Base-by-base conservation (phyloP, 2,888 invertebrate species). In the Apamea epomidion region DNA sequence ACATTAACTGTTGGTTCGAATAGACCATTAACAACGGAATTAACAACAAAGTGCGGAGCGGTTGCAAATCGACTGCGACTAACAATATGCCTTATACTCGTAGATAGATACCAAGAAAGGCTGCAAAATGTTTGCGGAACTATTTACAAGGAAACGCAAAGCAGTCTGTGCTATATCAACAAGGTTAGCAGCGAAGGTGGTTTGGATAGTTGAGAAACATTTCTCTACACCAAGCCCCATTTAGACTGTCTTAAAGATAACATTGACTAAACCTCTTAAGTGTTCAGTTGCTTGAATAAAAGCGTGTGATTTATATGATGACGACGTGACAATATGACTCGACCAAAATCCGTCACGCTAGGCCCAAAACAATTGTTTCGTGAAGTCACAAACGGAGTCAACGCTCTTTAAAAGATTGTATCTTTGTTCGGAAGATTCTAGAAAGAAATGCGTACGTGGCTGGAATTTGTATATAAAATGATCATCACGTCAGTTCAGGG, bases 101-200 rank as follows among this genome's bases (percentile, higher is more conserved):
- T 32, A 92, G 87, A 90, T 90, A 92, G 88, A 90, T 90, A 92
- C 92, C 88, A 87, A 92, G 93, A 92, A 92, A 92, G 91, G 92
- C 85, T 80, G 85, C 90, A 90, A 92, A 91, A 90, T 91, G 91
- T 92, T 93, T 92, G 91, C 94, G 95, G 95, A 95, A 95, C 93
- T 90, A 91, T 91, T 90, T 90, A 92, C 93, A 93, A 96, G 96
- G 96, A 96, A 96, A 95, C 93, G 91, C 90, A 89, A 90, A 90
- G 90, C 90, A 87, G 87, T 75, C 85, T 77, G 76, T 64, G 89
- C 86, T 91, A 88, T 93, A 93, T 91, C 91, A 91, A 92, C 96
- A 96, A 96, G 96, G 96, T 94, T 94, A 93, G 87, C 85, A 92
- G 93, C 93, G 95, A 95, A 96, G 95, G 95, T 93, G 92, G 93